phyloP scores from a whole-genome alignment of 2,113 vertebrate species.

The Chlamydotis undulata region DNA sequence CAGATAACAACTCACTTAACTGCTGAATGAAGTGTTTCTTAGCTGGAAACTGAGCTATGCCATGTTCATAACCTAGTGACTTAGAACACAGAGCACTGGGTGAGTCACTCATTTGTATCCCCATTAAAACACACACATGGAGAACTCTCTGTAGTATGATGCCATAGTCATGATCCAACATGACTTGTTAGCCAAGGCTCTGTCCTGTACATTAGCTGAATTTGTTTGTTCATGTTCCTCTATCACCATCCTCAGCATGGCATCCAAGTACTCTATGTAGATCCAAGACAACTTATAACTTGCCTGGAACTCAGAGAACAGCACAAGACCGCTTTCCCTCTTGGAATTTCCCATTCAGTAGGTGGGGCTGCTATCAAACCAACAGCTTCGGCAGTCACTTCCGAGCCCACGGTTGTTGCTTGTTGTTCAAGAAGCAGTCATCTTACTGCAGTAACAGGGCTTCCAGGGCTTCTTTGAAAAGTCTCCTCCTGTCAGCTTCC shows the following conservation, averaged over 20 bases:
- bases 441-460: neutral
- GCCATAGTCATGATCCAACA: neutral
- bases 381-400: neutral
- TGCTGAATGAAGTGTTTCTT: conserved; percentile 73
- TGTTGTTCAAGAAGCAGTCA: rapidly evolving
- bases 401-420: neutral
- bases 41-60: conserved; percentile 66
- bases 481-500: neutral
- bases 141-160: neutral
- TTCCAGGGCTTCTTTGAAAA: neutral
- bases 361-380: neutral
- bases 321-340: neutral
- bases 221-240: neutral
- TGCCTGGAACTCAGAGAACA: neutral
- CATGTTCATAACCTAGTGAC: conserved; percentile 45
- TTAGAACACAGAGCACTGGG: conserved; percentile 21
- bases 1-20: conserved; percentile 77
- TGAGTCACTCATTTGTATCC: conserved; percentile 33
- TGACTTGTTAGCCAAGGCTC: neutral
- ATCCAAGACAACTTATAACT: neutral
- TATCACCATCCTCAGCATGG: neutral
- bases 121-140: conserved; percentile 9
- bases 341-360: neutral
- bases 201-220: neutral
- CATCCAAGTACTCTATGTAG: neutral